phyloP scores from a whole-genome alignment of 2,888 invertebrate genomes.

The Ectemnius continuus region DNA sequence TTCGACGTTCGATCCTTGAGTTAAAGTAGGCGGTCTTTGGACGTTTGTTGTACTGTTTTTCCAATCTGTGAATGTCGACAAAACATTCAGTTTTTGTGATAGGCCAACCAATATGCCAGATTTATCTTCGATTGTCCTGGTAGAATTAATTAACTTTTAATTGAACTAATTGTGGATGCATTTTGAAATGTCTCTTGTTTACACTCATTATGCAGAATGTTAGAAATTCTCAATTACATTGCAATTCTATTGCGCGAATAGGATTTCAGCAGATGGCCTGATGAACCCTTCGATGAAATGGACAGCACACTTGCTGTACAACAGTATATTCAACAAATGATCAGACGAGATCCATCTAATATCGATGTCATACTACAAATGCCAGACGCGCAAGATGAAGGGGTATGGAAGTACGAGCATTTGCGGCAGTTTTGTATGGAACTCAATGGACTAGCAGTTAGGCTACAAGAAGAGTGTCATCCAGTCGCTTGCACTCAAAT shows the following conservation, averaged over 20 bases:
- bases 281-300: constrained; percentile 99
- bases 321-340: constrained; percentile 98
- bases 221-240: neutral
- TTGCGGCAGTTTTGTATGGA: constrained; percentile 99
- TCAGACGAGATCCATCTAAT: constrained; percentile 94
- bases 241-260: constrained; percentile 71
- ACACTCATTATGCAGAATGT: too few species aligned
- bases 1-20: too few species aligned
- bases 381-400: constrained; percentile 98
- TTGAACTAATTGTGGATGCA: too few species aligned
- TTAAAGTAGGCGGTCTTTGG: too few species aligned
- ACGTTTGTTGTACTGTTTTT: too few species aligned
- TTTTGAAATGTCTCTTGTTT: too few species aligned
- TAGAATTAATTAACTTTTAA: too few species aligned
- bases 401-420: constrained; percentile 99
- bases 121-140: too few species aligned
- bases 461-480: constrained; percentile 96
- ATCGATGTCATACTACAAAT: constrained; percentile 96
- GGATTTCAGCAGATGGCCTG: constrained; percentile 99
- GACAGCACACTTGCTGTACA: constrained; percentile 99
- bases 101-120: too few species aligned
- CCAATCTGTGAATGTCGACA: too few species aligned
- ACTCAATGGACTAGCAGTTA: constrained; percentile 97
- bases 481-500: constrained; percentile 99
- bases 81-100: too few species aligned